These are phyloP conservation scores for Troides oblongomaculatus DNA, from an alignment of 2,888 invertebrate species.

Conservation along the genomic window DNA sequence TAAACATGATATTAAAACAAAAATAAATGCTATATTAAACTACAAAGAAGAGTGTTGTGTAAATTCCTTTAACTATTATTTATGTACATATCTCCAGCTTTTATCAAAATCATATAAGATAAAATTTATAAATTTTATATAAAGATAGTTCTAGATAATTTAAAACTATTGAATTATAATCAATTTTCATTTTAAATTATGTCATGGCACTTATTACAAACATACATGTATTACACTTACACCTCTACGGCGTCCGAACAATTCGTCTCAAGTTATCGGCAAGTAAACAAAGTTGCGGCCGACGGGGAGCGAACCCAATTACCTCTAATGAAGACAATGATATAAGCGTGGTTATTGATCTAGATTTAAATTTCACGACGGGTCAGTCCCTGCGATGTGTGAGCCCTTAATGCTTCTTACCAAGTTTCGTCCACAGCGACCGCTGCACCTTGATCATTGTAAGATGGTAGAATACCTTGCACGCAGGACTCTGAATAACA, in stretches of 20 bases:
- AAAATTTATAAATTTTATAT: too few relatives aligned
- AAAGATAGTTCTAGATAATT: too few relatives aligned
- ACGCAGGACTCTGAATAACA: too few relatives aligned
- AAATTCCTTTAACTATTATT: too few relatives aligned
- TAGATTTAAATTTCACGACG: conserved; percentile 81
- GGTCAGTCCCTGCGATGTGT: conserved; percentile 78
- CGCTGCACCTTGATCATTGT: conserved; percentile 49
- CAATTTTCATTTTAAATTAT: too few relatives aligned
- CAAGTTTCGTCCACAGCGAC: conserved; percentile 57
- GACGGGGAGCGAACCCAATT: conserved; percentile 78
- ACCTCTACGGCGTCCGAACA: conserved; percentile 58
- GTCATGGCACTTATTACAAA: neutral
- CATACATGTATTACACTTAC: neutral
- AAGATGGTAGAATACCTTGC: conserved; percentile 3
- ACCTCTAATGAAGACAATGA: conserved; percentile 82
- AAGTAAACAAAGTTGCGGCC: conserved; percentile 76
- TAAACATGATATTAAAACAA: too few relatives aligned
- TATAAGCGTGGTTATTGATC: conserved; percentile 81
- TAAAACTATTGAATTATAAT: too few relatives aligned
- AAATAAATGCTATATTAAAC: too few relatives aligned
- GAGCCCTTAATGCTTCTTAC: conserved; percentile 78
- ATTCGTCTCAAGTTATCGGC: conserved; percentile 78
- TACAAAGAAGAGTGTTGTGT: too few relatives aligned
- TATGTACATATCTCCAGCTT: too few relatives aligned
- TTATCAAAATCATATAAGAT: too few relatives aligned